Evolutionary conservation across 2,797 vertebrate species (phyloP).

Genomic region (Buphagus erythrorhynchus): DNA sequence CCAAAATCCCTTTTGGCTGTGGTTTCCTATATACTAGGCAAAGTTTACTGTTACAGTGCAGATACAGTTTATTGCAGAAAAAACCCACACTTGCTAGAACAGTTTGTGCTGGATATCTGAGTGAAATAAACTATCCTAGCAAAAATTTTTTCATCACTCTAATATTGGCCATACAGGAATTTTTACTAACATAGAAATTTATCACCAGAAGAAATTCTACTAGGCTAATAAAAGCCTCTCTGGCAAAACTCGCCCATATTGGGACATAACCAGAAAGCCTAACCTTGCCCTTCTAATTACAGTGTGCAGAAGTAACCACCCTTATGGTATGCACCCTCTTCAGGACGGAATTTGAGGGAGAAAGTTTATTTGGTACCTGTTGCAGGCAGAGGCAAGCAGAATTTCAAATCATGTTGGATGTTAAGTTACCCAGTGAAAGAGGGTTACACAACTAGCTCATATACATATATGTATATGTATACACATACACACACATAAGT

Average conservation of each 20-base stretch:
- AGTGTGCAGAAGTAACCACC: not conserved
- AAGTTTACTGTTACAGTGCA: not conserved
- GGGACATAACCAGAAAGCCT: not conserved
- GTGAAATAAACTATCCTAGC: not conserved
- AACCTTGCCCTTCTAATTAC: not conserved
- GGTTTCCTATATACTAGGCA: not conserved
- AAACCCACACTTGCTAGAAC: not conserved
- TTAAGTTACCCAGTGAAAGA: not conserved
- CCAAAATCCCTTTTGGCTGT: not conserved
- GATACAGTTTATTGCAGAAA: not conserved
- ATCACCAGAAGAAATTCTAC: not conserved
- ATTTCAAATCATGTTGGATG: not conserved
- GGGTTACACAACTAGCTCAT: not conserved
- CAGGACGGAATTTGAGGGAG: not conserved
- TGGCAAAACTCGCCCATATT: not conserved
- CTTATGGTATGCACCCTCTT: not conserved
- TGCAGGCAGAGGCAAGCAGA: not conserved
- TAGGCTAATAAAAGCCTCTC: not conserved
- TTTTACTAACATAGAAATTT: not conserved
- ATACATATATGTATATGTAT: not conserved
- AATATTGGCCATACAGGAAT: not conserved
- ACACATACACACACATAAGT: fast-evolving
- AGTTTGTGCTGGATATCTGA: not conserved
- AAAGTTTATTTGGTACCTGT: not conserved
- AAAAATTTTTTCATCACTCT: not conserved